phyloP scores from a whole-genome alignment of 1,140 invertebrate species.

The Zaprionus davidi region DNA sequence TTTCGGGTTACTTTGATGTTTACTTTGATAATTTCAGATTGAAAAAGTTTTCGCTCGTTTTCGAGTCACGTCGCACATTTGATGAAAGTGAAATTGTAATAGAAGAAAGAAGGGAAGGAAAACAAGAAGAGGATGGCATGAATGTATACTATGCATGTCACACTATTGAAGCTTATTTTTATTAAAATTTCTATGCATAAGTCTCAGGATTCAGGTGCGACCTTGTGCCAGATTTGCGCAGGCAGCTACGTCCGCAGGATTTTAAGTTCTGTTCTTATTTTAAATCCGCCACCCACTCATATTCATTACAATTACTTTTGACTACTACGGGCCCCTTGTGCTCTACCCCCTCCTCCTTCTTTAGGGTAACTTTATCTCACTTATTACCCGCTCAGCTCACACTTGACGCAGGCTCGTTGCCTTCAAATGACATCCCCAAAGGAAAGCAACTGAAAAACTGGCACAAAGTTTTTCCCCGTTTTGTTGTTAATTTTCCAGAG shows the following conservation, averaged over 20 bases:
- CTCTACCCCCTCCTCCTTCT: not conserved
- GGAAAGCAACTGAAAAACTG: slow-evolving; percentile 52
- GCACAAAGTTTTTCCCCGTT: slow-evolving; percentile 55
- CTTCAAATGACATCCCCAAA: slow-evolving; percentile 70
- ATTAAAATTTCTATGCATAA: slow-evolving; percentile 18
- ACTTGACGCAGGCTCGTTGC: slow-evolving; percentile 58
- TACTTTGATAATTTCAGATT: slow-evolving; percentile 80
- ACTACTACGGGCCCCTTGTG: slow-evolving; percentile 13
- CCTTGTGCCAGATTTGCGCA: slow-evolving; percentile 59
- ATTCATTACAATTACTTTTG: slow-evolving; percentile 67
- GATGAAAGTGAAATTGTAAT: slow-evolving; percentile 32
- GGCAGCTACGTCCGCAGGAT: not conserved
- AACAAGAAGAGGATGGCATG: not conserved
- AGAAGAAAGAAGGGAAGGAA: slow-evolving; percentile 4
- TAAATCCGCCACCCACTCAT: slow-evolving; percentile 42
- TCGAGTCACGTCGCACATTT: slow-evolving; percentile 35
- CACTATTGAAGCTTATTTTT: slow-evolving; percentile 12
- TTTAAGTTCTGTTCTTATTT: slow-evolving; percentile 12
- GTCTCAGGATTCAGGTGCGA: slow-evolving; percentile 24
- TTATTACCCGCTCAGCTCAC: slow-evolving; percentile 65
- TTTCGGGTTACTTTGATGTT: slow-evolving; percentile 66
- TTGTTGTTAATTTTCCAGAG: slow-evolving; percentile 27
- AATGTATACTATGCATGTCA: not conserved
- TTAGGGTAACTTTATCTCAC: slow-evolving; percentile 69
- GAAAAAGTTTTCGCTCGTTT: slow-evolving; percentile 63